Evolutionary conservation across 2,888 invertebrate species (phyloP).

Genomic region (Cremastinae sp.): DNA sequence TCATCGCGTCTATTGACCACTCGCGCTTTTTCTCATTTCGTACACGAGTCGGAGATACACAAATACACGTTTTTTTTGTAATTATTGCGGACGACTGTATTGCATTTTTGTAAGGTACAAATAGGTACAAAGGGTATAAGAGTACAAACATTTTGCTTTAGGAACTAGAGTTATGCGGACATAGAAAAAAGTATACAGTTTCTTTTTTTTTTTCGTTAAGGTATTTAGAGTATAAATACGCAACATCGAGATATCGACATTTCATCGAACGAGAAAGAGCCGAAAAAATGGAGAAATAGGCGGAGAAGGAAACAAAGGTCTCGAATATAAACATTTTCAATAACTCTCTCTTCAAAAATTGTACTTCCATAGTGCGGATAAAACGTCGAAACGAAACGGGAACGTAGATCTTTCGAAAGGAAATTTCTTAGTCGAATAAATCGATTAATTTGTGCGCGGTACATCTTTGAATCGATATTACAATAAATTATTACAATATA

Average conservation of each 20-base stretch:
- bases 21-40: not conserved
- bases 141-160: conserved; percentile 79
- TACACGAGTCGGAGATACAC: not conserved
- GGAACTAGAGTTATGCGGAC: conserved; percentile 80
- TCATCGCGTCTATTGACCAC: not conserved
- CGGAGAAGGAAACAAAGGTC: conserved; percentile 23
- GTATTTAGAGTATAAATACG: conserved; percentile 34
- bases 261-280: conserved; percentile 60
- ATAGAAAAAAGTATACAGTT: conserved; percentile 77
- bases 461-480: conserved; percentile 74
- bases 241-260: conserved; percentile 60
- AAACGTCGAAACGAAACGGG: conserved; percentile 28
- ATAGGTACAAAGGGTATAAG: conserved; percentile 80
- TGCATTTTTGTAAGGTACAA: conserved; percentile 80
- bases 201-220: conserved; percentile 45
- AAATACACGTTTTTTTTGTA: conserved; percentile 20
- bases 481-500: conserved; percentile 80
- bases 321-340: not conserved
- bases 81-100: conserved; percentile 80
- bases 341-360: not conserved
- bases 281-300: conserved; percentile 1
- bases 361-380: not conserved
- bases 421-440: conserved; percentile 26
- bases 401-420: conserved; percentile 4
- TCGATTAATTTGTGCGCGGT: conserved; percentile 64